These are phyloP conservation scores for Bombus consobrinus DNA, from an alignment of 1,140 invertebrate species.

Conservation along the genomic window DNA sequence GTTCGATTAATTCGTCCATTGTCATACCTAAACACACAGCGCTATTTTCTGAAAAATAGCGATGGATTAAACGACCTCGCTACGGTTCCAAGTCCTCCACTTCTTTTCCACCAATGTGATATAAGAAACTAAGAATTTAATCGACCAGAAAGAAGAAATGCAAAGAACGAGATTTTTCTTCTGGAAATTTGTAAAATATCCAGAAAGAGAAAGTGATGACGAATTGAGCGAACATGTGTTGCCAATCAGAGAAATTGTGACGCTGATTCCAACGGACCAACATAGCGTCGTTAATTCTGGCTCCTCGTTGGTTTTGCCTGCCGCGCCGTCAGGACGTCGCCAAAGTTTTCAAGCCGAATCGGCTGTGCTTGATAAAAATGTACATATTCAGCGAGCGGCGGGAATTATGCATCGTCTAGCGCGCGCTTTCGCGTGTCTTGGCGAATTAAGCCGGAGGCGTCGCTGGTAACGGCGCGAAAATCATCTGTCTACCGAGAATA, in stretches of 20 bases:
- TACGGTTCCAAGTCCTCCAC: too few species aligned
- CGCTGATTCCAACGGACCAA: background rate
- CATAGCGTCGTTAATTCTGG: background rate
- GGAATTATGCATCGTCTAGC: conserved; percentile 54
- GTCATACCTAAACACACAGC: too few species aligned
- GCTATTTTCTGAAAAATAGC: too few species aligned
- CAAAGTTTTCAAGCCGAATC: conserved; percentile 22
- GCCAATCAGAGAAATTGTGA: too few species aligned
- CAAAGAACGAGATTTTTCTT: too few species aligned
- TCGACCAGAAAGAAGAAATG: too few species aligned
- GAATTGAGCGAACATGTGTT: fast-evolving
- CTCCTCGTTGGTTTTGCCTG: background rate
- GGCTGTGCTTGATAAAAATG: conserved; percentile 56
- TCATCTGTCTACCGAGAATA: conserved; percentile 64
- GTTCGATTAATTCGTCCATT: too few species aligned
- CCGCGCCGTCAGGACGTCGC: conserved; percentile 20
- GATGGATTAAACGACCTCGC: too few species aligned
- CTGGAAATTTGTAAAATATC: background rate
- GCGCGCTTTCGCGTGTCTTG: conserved; percentile 60
- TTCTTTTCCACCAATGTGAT: too few species aligned
- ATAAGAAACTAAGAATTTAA: too few species aligned
- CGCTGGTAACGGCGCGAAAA: conserved; percentile 65
- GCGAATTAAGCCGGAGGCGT: conserved; percentile 54
- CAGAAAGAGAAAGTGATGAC: background rate
- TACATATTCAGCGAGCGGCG: conserved; percentile 55